Evolutionary conservation across 2,797 vertebrate genomes (phyloP), one percentile per base, ranked within the genome.

Genomic region (Neopelma chrysocephalum): DNA sequence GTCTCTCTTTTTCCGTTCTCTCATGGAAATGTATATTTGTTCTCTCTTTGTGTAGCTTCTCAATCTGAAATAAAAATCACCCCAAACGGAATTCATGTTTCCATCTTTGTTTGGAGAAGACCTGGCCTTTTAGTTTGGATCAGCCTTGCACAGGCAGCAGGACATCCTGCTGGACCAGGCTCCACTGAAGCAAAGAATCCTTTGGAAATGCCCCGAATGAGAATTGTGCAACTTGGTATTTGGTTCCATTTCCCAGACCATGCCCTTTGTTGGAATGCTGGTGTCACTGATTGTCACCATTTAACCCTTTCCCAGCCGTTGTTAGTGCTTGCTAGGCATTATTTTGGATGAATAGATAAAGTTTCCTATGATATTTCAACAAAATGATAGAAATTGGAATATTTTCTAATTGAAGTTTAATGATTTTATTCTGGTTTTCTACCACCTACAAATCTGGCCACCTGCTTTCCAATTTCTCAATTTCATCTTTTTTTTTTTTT

Each of bases 51-150:
- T 89, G 89, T 90, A 88, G 91, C 89, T 95, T 94, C 82, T 95
- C 65, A 82, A 23, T 87, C 91, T 43, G 47, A 96, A 97, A 97
- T 97, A 97, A 97, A 96, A 94, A 38, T 64, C 38, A 26, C 76
- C 62, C 87, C 27, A 3, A 88, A 88, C 11, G 58, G 81, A 94
- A 84, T 36, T 48, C 23, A 23, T 0, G 32, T 93, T 61, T 89
- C 71, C 11, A 29, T 68, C 29, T 78, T 77, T 92, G 16, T 86
- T 42, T 88, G 70, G 79, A 78, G 66, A 87, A 76, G 32, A 40
- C 27, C 29, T n/a, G n/a, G 42, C 27, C 51, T 75, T 71, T 65
- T 13, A 60, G 36, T 23, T 66, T 7, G 43, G 54, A 27, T 57
- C 19, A 38, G 1, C 36, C 27, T 87, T 81, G 64, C 64, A 18